Base-by-base conservation (phyloP, 2,888 invertebrate genomes). In the Lumbricus terrestris region DNA sequence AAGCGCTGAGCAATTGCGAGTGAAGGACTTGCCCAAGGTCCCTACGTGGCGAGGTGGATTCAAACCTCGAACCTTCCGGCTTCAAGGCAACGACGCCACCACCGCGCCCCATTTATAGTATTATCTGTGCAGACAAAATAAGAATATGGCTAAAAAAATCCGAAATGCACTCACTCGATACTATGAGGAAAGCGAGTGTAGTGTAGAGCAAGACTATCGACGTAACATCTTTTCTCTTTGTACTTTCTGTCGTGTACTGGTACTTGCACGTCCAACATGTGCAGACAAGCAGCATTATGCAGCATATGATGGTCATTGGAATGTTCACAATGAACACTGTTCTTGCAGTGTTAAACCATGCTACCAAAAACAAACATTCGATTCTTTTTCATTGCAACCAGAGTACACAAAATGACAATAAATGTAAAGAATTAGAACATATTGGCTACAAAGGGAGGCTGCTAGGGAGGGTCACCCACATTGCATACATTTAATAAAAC, bases 291-390 rank as follows among this genome's bases (percentile, higher is more conserved):
- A 90, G 88, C 34, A 91, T 20, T 89, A 91, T 37, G 83, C 89
- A 89, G 88, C 90, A 90, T 35, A 91, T 88, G 38, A 42, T 54
- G 33, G 90, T 88, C n/a, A 92, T 82, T 23, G 91, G 91, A 20
- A 92, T 91, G 88, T 90, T 89, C 34, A 90, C 88, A 33, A 91
- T 91, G 40, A 90, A 88, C 85, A 92, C 82, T 42, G 69, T 83
- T 16, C 91, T 90, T 85, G 90, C 90, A 16, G 90, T 82, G 83
- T 82, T 90, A 88, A 91, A 91, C 92, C 92, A 92, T 6, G 37
- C 91, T 92, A 90, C 16, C 69, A 89, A 47, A 37, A 89, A 42
- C 69, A 69, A 69, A 69, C n/a, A n/a, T 69, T n/a, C n/a, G n/a
- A n/a, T n/a, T n/a, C n/a, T n/a, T n/a, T n/a, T n/a, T n/a, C n/a